A percentile compares a stretch with the other conserved stretches of the same genome.
phyloP scores from a whole-genome alignment of 2,113 vertebrate species.

The Corythaixoides concolor region DNA sequence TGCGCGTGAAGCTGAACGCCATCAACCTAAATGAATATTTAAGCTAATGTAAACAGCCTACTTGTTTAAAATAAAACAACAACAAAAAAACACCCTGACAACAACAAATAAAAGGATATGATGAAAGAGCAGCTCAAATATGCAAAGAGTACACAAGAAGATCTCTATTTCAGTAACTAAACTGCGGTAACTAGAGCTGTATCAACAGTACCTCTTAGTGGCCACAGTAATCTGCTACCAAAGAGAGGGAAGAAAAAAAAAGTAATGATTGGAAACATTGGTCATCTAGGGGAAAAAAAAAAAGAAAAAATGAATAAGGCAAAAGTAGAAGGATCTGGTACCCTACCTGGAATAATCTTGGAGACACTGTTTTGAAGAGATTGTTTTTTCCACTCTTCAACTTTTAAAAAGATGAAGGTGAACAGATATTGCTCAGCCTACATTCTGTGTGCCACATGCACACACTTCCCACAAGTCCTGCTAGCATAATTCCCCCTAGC shows the following conservation, averaged over 20 bases:
- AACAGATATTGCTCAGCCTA: not conserved
- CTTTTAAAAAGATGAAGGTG: not conserved
- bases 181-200: conserved; percentile 41
- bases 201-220: conserved; percentile 68
- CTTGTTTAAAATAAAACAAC: not conserved
- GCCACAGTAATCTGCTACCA: conserved; percentile 32
- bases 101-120: not conserved
- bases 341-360: not conserved
- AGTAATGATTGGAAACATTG: not conserved
- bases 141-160: not conserved
- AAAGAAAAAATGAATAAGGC: not conserved
- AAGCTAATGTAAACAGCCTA: not conserved
- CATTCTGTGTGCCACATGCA: not conserved
- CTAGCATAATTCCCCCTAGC: not conserved
- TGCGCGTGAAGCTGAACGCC: not conserved
- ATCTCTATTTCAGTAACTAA: not conserved
- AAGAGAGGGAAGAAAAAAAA: not conserved
- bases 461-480: not conserved
- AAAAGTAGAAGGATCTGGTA: not conserved
- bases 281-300: not conserved
- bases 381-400: not conserved
- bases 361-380: not conserved
- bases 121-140: not conserved
- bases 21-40: not conserved
- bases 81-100: not conserved